Evolutionary conservation across 2,888 invertebrate genomes (phyloP), one percentile per base, ranked within the genome.

Genomic region (Nomada ferruginata): DNA sequence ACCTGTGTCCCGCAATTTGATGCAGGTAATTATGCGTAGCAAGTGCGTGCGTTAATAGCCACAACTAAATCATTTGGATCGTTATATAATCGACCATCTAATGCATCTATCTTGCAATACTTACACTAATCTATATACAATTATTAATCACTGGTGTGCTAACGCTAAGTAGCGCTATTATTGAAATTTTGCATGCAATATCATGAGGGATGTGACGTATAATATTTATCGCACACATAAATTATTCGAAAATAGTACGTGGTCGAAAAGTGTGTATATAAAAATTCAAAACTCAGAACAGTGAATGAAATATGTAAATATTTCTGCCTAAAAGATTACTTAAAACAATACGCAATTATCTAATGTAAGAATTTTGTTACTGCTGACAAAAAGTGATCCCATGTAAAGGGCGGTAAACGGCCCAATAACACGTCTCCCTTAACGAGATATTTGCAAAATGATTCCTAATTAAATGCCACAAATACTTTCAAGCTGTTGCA

Each of bases 11-110:
- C 64, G 64, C 71, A 77, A 82, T 82, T 85, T 76, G 70, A 80
- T 64, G 47, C 87, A 7, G 36, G 36, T 36, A 87, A 89, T 89
- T 89, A 85, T 85, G 84, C 81, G 81, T 84, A 86, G 85, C 81
- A 82, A 76, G 82, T 89, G 86, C 85, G 79, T 88, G 76, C 78
- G 71, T 79, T 82, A 84, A 85, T 88, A 79, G 80, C 85, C 78
- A 71, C 69, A 68, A 74, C 85, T 82, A 71, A 69, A 76, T 71
- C 78, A 72, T 87, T 85, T 74, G 23, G n/a, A 23, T 57, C 47
- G 47, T 53, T 26, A 44, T 42, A 72, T 71, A 85, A 85, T 72
- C 57, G 71, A 23, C 57, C 18, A 26, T 60, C 57, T 29, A 76
- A 68, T 64, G 50, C 78, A 71, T 75, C 23, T 65, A 63, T 63